phyloP scores from a whole-genome alignment of 2,888 invertebrate genomes.

The Calliopum simillimum region DNA sequence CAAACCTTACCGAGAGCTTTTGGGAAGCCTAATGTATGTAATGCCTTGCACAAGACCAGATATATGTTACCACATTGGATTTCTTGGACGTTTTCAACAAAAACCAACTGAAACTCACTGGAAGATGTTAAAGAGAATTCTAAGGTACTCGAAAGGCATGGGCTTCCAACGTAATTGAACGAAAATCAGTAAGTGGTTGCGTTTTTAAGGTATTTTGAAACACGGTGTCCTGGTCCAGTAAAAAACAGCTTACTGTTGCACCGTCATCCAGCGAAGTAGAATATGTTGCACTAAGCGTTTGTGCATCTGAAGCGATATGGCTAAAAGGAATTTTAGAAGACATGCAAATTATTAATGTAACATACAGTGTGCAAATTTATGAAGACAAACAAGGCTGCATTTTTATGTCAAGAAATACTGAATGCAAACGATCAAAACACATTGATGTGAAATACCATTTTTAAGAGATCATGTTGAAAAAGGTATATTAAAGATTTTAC shows the following conservation, averaged over 20 bases:
- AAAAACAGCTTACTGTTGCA: constrained; percentile 39
- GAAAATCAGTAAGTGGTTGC: constrained; percentile 39
- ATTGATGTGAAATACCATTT: constrained; percentile 13
- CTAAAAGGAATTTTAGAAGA: constrained; percentile 14
- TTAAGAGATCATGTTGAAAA: constrained; percentile 5
- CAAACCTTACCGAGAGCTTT: too few relatives aligned
- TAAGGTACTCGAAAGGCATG: too few relatives aligned
- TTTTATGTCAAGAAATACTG: constrained; percentile 15
- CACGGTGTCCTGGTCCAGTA: constrained; percentile 33
- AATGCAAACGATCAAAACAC: constrained; percentile 24
- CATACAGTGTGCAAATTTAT: neutral
- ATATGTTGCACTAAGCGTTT: constrained; percentile 33
- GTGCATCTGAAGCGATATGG: constrained; percentile 24
- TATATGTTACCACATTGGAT: too few relatives aligned
- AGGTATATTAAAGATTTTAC: neutral
- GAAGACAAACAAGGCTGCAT: constrained; percentile 28
- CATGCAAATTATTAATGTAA: too few relatives aligned
- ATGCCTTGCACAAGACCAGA: too few relatives aligned
- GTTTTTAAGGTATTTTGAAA: constrained; percentile 36
- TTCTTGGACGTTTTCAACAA: too few relatives aligned
- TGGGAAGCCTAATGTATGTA: too few relatives aligned
- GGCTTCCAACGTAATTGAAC: constrained; percentile 31
- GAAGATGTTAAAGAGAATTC: too few relatives aligned
- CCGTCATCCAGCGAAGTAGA: constrained; percentile 40
- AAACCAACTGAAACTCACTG: too few relatives aligned